A percentile compares a stretch with the other conserved stretches of the same genome.
These are phyloP conservation scores for Petrolisthes cinctipes DNA, from an alignment of 2,888 invertebrate species.

Conservation along the genomic window DNA sequence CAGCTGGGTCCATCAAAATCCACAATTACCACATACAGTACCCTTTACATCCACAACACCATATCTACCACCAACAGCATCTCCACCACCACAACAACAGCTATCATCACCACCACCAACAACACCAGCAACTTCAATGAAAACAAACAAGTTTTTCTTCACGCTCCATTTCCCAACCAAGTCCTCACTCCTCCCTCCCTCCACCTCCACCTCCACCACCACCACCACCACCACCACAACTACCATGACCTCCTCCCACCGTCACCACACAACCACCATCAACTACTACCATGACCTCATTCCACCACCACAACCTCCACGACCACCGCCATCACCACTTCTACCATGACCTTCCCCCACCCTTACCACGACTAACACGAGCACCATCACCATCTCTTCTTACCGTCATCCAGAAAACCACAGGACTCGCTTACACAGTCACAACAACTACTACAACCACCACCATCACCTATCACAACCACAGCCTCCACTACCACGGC, in stretches of 20 bases:
- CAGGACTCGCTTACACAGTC: background rate
- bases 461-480: background rate
- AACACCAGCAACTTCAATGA: background rate
- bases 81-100: background rate
- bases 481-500: background rate
- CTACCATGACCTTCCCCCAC: background rate
- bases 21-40: background rate
- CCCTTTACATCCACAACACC: background rate
- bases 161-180: background rate
- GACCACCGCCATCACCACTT: background rate
- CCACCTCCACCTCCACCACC: background rate
- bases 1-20: background rate
- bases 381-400: no score
- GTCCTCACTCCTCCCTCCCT: background rate
- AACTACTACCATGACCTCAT: background rate
- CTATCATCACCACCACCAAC: background rate
- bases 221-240: background rate
- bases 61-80: background rate
- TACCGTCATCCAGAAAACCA: background rate
- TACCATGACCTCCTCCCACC: background rate
- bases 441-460: background rate
- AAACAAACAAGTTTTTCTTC: background rate
- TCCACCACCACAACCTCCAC: background rate
- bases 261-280: no score
- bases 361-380: no score